Conservation (phyloP, 2,888 invertebrate genomes). For the Psylliodes chrysocephalus region DNA sequence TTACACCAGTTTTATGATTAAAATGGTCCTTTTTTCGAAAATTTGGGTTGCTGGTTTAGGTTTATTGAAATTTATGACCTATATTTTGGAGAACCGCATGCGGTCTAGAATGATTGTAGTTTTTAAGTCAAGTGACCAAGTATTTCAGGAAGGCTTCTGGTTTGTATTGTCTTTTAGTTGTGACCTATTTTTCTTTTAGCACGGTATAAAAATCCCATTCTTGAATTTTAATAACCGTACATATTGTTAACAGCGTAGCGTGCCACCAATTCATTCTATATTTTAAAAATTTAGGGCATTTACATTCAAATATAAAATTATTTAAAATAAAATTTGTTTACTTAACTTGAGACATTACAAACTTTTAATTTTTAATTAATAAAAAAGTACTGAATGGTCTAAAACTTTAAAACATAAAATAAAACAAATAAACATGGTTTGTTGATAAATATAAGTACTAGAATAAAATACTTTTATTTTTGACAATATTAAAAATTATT, state of each 20-base stretch:
- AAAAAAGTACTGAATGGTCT: too few relatives aligned
- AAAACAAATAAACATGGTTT: too few relatives aligned
- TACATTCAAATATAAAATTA: too few relatives aligned
- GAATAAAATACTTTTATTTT: too few relatives aligned
- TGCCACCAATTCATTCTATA: too few relatives aligned
- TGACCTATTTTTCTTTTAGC: slow-evolving; percentile 42
- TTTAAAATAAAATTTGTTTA: too few relatives aligned
- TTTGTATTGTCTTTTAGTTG: slow-evolving; percentile 28
- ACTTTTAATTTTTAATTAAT: too few relatives aligned
- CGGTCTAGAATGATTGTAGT: slow-evolving; percentile 41
- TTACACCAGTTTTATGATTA: slow-evolving; percentile 36
- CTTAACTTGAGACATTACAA: too few relatives aligned
- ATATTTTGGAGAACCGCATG: slow-evolving; percentile 48
- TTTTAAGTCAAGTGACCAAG: slow-evolving; percentile 5
- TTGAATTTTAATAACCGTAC: slow-evolving; percentile 4
- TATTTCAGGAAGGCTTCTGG: slow-evolving; percentile 31
- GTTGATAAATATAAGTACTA: too few relatives aligned
- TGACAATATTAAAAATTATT: too few relatives aligned
- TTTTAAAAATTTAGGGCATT: too few relatives aligned
- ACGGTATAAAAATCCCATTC: background rate
- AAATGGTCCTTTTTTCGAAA: slow-evolving; percentile 39
- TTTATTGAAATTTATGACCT: slow-evolving; percentile 54
- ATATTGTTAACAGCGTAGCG: background rate
- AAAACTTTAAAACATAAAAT: too few relatives aligned
- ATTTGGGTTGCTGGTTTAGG: slow-evolving; percentile 44